Base-by-base conservation (phyloP, 2,888 invertebrate species). In the Idaea dimidiata region DNA sequence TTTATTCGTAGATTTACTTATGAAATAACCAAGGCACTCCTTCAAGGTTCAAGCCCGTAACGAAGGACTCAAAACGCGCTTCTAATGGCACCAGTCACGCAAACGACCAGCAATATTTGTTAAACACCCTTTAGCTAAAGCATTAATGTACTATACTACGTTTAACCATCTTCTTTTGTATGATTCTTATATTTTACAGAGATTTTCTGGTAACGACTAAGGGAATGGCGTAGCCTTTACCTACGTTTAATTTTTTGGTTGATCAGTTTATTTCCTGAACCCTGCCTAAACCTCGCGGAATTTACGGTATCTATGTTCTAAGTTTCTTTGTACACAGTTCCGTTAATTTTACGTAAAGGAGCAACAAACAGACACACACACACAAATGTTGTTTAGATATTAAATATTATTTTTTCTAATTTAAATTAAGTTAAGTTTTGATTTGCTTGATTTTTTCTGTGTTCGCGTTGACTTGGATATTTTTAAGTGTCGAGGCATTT, bases 21-120 rank as follows among this genome's bases (percentile, higher is more conserved):
- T 66, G 64, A 66, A 66, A 64, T 70, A 65, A 71, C 60, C 65
- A 65, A 68, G 75, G 77, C 79, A 74, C 78, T 74, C 78, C 78
- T 79, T 72, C 74, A 76, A 78, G 76, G 76, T 76, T 73, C 66
- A 70, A 73, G 68, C 70, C 77, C 73, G 77, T 82, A 85, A 82
- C 75, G 75, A 78, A 79, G 76, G 79, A 83, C 77, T 72, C 63
- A 69, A 77, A 81, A 82, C 75, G 75, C 72, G 66, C 68, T 71
- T 61, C 74, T 80, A 84, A 86, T 86, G 80, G 74, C 74, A 73
- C 66, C 66, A 62, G 83, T 82, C 86, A 87, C 85, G 86, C 85
- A 75, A 43, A 85, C 65, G 70, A 71, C 71, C 72, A 70, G 65
- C 64, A 66, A 73, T 68, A 66, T 68, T 73, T 71, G 70, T 69